Evolutionary conservation across 2,797 vertebrate species (phyloP), one percentile per base, ranked within the genome.

Genomic region (Anguilla anguilla): DNA sequence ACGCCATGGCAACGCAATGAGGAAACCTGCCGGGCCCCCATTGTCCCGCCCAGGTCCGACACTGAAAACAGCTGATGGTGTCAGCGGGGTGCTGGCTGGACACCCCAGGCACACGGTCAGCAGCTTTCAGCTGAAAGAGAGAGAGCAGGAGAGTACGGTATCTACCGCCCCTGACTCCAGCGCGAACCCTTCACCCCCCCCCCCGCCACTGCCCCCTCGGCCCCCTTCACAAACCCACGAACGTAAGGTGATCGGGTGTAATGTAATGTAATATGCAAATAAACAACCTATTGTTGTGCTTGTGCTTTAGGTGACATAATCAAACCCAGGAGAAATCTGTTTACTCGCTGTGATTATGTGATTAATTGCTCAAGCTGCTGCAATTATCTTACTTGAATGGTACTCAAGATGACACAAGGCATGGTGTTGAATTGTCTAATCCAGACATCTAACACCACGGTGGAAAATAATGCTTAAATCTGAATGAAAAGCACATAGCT

Each of bases 31-130:
- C 96, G 98, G 93, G 96, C 95, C 94, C 95, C 96, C 97, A 97
- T 98, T 98, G 97, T 97, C 91, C 90, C 94, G 93, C 94, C 92
- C 86, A 93, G 94, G 94, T 95, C 95, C 92, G 93, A 97, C 96
- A 97, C 96, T 95, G 97, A 97, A 96, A 99, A 98, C 98, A 99
- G 98, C 98, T 98, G 98, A 99, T 98, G 96, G 92, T 96, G 97
- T 97, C 96, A 95, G 97, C 96, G 95, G 95, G 95, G 96, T 94
- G 95, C 95, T 97, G 95, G 96, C 95, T 95, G 97, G 97, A 96
- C 95, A 96, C 94, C 98, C 97, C 98, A 31, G 46, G 97, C 98
- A 97, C 98, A 97, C 96, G 96, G 96, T 96, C 94, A 93, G 92
- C 94, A 93, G 92, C 90, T 95, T 96, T 96, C 96, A 94, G 94